Evolutionary conservation across 2,113 vertebrate species (phyloP), one percentile per base, ranked within the genome.

Genomic region (Orientallactaga bullata): DNA sequence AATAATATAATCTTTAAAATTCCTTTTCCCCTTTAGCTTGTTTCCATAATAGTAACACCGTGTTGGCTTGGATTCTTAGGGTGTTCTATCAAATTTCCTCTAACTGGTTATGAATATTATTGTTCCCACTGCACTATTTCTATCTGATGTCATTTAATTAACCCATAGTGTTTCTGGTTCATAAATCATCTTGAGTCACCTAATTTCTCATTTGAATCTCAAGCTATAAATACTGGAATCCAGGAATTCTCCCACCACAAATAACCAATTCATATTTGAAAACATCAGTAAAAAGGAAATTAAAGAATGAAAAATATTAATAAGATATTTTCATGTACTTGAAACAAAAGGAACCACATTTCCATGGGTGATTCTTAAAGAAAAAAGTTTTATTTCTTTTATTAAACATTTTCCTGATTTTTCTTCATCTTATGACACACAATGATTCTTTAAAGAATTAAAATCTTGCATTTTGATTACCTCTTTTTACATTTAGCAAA

Each of bases 401-500:
- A 80, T 96, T 92, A 95, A 94, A 94, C 88, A 84, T 96, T 92
- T 96, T 91, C 61, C 76, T 60, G 74, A 94, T 85, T 96, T 96
- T 97, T 94, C 94, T 85, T 95, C 92, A 84, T 95, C 93, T 93
- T 94, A 77, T 39, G 35, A 85, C 51, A 94, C 66, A 96, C 82
- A 95, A 97, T 90, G 80, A 93, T 77, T 82, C 86, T 89, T 95
- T 94, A 96, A 97, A 96, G 92, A 97, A 95, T 96, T 96, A 96
- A 96, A 94, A 96, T 96, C 84, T 94, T 95, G 96, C 96, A 97
- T 97, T 97, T 97, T 96, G 94, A 97, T 96, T 96, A 92, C 89
- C 51, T 94, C 89, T 73, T 89, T 94, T 95, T 85, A 95, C 93
- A 95, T 96, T 95, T 96, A 95, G 89, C 90, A 91, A 78, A 95